Evolutionary conservation across 2,797 vertebrate species (phyloP), one percentile per base, ranked within the genome.

Genomic region (Gadopsis marmoratus): DNA sequence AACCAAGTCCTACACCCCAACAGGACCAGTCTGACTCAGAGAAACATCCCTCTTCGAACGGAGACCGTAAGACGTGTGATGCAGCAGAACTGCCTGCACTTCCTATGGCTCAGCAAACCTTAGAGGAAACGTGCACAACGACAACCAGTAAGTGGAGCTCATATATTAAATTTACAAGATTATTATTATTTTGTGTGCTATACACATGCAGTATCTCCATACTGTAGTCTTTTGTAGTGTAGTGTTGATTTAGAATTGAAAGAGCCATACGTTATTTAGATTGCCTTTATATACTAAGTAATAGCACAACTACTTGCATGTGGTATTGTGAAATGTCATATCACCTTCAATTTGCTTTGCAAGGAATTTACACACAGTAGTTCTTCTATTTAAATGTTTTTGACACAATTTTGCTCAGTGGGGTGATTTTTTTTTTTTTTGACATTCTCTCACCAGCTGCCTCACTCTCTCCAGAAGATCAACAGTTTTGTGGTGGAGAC

Each of bases 1-100:
- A 76, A 29, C 67, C 79, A 35, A 41, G 2, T 53, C 35, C 70
- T 37, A 50, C 81, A 53, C 50, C 45, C 29, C 70, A 65, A 11
- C 85, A 78, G 63, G 79, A 77, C 39, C 86, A 79, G 31, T 35
- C 67, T 0, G 60, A 84, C 59, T 3, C 77, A 11, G 73, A 91
- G 78, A 84, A 92, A 71, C 89, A 83, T 9, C 90, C 86, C 0
- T 45, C 89, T 10, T 77, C 87, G 4, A 87, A 89, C 21, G 95
- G 87, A 65, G 97, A 99, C 77, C 93, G 96, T 26, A 98, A 93
- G 87, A 98, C 96, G 71, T 97, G 97, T 97, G 96, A 96, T 33
- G 84, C 96, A 4, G 95, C 92, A n/a, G 90, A 92, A 61, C 95
- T 95, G 5, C 92, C 96, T 29, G 90, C 96, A 0, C 94, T 98